phyloP scores from a whole-genome alignment of 2,888 invertebrate species.

The Andrena minutula region DNA sequence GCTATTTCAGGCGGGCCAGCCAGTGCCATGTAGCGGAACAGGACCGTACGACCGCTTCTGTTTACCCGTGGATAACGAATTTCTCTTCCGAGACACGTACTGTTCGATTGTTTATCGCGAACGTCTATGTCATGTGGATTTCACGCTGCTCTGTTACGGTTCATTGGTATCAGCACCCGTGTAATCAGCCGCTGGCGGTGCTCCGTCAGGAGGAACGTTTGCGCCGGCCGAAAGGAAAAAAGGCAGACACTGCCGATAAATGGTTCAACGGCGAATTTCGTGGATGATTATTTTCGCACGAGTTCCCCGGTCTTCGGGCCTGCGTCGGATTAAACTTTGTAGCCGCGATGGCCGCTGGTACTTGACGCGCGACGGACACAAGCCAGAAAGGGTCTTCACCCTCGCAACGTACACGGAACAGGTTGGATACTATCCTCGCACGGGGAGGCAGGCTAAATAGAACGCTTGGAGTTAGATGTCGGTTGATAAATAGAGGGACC shows the following conservation, averaged over 20 bases:
- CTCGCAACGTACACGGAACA: conserved; percentile 48
- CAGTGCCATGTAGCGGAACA: conserved; percentile 76
- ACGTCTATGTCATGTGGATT: not conserved
- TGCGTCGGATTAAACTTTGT: conserved; percentile 29
- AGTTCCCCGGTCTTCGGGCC: not conserved
- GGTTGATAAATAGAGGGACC: conserved; percentile 29
- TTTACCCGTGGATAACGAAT: conserved; percentile 46
- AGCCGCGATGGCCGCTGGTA: conserved; percentile 23
- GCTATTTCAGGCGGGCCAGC: conserved; percentile 82
- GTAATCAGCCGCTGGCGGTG: not conserved
- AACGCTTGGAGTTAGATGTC: conserved; percentile 8
- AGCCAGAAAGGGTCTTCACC: conserved; percentile 56
- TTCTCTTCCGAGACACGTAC: not conserved
- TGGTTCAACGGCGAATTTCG: conserved; percentile 39
- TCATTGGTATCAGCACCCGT: not conserved
- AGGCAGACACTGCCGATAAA: conserved; percentile 32
- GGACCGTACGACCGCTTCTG: conserved; percentile 69
- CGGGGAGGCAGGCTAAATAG: conserved; percentile 36
- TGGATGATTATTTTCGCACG: conserved; percentile 52
- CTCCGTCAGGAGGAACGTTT: not conserved
- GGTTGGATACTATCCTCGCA: conserved; percentile 40
- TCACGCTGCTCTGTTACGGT: not conserved
- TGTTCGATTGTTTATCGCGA: not conserved
- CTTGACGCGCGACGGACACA: conserved; percentile 47
- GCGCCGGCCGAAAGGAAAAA: not conserved